Conservation (phyloP, 1,140 invertebrate genomes). For the Oncopeltus fasciatus region DNA sequence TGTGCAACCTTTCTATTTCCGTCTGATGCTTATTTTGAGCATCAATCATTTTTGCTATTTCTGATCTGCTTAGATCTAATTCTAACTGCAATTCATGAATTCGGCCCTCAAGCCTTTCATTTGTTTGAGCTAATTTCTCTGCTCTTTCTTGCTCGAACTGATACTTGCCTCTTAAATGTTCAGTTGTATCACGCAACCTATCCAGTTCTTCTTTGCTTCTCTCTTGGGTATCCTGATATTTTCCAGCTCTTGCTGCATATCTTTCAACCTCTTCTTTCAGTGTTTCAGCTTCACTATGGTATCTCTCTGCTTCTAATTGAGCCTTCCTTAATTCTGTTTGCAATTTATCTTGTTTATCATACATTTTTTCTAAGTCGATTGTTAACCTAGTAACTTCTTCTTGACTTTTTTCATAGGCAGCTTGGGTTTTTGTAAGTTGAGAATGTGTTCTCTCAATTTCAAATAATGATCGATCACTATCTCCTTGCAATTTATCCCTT, state of each 20-base stretch:
- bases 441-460: slow-evolving; percentile 70
- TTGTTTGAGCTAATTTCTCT: slow-evolving; percentile 37
- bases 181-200: slow-evolving; percentile 62
- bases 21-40: slow-evolving; percentile 59
- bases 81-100: slow-evolving; percentile 64
- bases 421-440: slow-evolving; percentile 66
- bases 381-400: slow-evolving; percentile 74
- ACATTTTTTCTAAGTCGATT: slow-evolving; percentile 77
- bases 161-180: slow-evolving; percentile 73
- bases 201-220: slow-evolving; percentile 64
- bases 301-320: slow-evolving; percentile 56
- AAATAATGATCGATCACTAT: slow-evolving; percentile 69
- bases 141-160: slow-evolving; percentile 71
- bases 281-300: slow-evolving; percentile 51
- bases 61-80: slow-evolving; percentile 58
- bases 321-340: slow-evolving; percentile 67
- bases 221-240: slow-evolving; percentile 61
- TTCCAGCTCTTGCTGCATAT: slow-evolving; percentile 56
- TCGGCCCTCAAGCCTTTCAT: slow-evolving; percentile 51
- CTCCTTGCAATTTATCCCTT: slow-evolving; percentile 68
- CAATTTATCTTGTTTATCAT: slow-evolving; percentile 75
- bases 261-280: slow-evolving; percentile 50
- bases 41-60: slow-evolving; percentile 53
- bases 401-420: slow-evolving; percentile 70
- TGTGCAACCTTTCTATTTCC: slow-evolving; percentile 62